phyloP scores from a whole-genome alignment of 2,888 invertebrate genomes.

The Ochropacha duplaris region DNA sequence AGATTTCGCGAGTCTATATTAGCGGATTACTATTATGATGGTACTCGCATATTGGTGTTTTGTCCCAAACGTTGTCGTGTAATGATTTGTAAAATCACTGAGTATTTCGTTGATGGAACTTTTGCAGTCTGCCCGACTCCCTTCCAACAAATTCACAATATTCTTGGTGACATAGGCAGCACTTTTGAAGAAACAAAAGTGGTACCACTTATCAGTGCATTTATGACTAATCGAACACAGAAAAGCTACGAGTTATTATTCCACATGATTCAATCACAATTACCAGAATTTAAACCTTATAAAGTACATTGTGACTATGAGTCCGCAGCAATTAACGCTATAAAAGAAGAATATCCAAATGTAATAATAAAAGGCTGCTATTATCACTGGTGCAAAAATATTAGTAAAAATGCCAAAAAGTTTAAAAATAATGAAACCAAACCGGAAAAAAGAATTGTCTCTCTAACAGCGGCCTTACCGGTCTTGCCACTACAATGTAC shows the following conservation, averaged over 20 bases:
- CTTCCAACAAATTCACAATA: not conserved
- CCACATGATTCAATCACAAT: too few species aligned
- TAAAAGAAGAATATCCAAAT: too few species aligned
- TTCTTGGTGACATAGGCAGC: not conserved
- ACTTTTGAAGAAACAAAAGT: conserved; percentile 4
- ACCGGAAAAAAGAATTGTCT: too few species aligned
- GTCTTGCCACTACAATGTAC: conserved; percentile 12
- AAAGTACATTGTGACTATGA: too few species aligned
- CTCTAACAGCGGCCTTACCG: conserved; percentile 12
- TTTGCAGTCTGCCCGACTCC: conserved; percentile 4
- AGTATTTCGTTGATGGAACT: conserved; percentile 8
- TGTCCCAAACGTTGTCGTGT: conserved; percentile 2
- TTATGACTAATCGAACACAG: conserved; percentile 1
- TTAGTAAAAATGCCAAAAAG: too few species aligned
- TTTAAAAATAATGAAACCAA: too few species aligned
- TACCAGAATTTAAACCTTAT: too few species aligned
- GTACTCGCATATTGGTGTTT: conserved; percentile 7
- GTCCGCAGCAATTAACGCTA: too few species aligned
- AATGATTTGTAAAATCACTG: conserved; percentile 1
- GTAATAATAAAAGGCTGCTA: too few species aligned
- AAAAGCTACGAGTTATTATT: too few species aligned
- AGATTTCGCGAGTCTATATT: conserved; percentile 7
- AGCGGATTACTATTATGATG: conserved; percentile 7
- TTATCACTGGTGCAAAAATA: too few species aligned
- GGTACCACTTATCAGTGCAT: conserved; percentile 3